These are phyloP conservation scores for Botia almorhae DNA, from an alignment of 2,797 vertebrate species.

Conservation along the genomic window DNA sequence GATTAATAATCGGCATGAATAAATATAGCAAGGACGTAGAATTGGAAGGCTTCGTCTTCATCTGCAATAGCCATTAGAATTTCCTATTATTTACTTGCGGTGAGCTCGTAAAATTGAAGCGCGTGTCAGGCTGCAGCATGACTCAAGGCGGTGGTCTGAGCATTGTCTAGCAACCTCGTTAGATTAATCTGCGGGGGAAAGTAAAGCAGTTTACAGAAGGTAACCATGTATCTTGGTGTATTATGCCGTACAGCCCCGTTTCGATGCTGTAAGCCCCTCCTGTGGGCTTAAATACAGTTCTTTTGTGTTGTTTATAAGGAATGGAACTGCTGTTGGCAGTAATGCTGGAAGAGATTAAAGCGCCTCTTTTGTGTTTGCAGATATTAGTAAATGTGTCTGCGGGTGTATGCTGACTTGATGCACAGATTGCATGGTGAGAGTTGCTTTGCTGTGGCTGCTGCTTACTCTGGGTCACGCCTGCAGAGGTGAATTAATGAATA, in stretches of 20 bases:
- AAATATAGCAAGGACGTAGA: constrained; percentile 9
- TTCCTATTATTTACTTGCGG: constrained; percentile 18
- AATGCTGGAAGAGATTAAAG: constrained; percentile 42
- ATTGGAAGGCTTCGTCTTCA: constrained; percentile 42
- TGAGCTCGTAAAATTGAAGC: constrained; percentile 33
- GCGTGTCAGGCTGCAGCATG: constrained; percentile 31
- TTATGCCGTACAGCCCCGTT: constrained; percentile 53
- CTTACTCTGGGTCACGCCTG: constrained; percentile 50
- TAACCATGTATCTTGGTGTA: constrained; percentile 57
- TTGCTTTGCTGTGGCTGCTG: constrained; percentile 9
- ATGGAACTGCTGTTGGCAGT: constrained; percentile 61
- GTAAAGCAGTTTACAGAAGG: constrained; percentile 24
- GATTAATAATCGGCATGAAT: constrained; percentile 5
- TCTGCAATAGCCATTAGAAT: constrained; percentile 23
- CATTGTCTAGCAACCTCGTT: constrained; percentile 41
- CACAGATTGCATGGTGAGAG: background rate
- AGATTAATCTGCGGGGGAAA: constrained; percentile 10
- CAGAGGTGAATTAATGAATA: constrained; percentile 46
- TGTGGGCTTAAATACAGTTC: constrained; percentile 38
- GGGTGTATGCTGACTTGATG: constrained; percentile 52
- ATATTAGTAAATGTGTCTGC: constrained; percentile 44
- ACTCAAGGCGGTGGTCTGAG: constrained; percentile 58
- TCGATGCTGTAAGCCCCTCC: constrained; percentile 42
- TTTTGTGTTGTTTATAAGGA: constrained; percentile 70
- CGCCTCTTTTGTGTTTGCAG: constrained; percentile 1